phyloP scores from a whole-genome alignment of 64 coral and sea anemone species.

The Hydrozoanthus tunicans region DNA sequence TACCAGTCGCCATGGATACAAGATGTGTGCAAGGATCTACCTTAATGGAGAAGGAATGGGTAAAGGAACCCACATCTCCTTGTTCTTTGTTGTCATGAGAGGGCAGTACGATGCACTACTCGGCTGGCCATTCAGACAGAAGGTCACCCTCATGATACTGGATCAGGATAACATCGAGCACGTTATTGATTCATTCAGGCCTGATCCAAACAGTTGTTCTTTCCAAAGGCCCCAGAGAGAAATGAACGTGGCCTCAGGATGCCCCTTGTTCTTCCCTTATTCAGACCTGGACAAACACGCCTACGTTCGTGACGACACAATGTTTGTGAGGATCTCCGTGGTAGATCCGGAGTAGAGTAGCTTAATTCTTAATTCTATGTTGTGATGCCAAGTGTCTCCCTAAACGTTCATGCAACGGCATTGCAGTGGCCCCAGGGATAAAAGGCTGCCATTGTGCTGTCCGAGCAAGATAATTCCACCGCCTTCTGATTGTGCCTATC shows the following conservation, averaged over 20 bases:
- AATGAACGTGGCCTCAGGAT: neutral
- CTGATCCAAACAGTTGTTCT: neutral
- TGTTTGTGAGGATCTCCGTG: neutral
- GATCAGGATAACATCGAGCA: neutral
- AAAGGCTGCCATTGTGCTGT: no score
- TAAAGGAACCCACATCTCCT: slow-evolving; percentile 15
- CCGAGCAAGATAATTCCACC: no score
- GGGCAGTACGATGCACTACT: slow-evolving; percentile 19
- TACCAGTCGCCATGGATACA: neutral
- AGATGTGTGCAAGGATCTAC: neutral
- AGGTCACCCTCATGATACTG: neutral
- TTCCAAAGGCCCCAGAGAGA: neutral
- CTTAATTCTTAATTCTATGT: no score
- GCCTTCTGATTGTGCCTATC: no score
- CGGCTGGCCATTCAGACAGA: neutral
- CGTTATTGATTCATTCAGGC: neutral
- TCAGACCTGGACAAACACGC: neutral
- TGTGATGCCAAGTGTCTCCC: no score
- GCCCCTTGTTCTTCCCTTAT: neutral
- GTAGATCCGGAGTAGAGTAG: no score
- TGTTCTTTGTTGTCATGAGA: neutral
- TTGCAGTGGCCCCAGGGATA: no score
- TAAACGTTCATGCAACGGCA: no score
- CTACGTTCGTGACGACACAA: neutral
- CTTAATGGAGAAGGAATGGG: slow-evolving; percentile 28